phyloP scores from a whole-genome alignment of 2,888 invertebrate genomes.

The Plebejus argus region DNA sequence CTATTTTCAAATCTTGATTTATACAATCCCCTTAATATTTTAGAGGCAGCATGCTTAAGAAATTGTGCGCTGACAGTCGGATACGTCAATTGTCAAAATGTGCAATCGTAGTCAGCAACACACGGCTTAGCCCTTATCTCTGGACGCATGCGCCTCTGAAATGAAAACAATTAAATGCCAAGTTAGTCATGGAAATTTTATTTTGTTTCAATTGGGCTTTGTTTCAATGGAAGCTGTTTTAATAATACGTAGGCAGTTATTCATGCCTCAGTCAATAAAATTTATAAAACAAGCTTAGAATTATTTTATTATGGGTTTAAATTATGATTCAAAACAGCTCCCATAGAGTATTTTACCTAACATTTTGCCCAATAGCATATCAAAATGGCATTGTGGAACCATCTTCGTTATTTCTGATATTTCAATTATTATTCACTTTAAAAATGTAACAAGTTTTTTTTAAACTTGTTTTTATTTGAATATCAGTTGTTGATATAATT shows the following conservation, averaged over 20 bases:
- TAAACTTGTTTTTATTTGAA: neutral
- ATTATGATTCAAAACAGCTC: constrained; percentile 35
- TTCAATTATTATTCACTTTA: constrained; percentile 48
- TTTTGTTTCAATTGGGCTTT: constrained; percentile 39
- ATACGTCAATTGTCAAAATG: constrained; percentile 46
- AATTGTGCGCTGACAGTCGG: constrained; percentile 76
- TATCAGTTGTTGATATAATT: constrained; percentile 32
- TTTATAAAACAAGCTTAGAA: neutral
- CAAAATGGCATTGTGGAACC: constrained; percentile 60
- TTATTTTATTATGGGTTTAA: neutral
- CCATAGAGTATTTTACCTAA: constrained; percentile 55
- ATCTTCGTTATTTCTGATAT: constrained; percentile 57
- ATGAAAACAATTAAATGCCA: constrained; percentile 77
- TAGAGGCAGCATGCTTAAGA: constrained; percentile 78
- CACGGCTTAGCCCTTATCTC: constrained; percentile 77
- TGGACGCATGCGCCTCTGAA: constrained; percentile 82
- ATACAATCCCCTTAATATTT: constrained; percentile 38
- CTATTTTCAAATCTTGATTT: constrained; percentile 33
- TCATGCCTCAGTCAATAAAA: neutral
- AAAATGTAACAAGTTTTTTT: neutral
- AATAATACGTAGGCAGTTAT: neutral
- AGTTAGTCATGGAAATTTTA: constrained; percentile 80
- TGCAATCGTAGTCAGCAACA: constrained; percentile 70
- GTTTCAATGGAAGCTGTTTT: constrained; percentile 33
- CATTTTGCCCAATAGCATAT: constrained; percentile 60